Base-by-base conservation (phyloP, 92 coral and sea anemone species). In the Phenganax marumi region DNA sequence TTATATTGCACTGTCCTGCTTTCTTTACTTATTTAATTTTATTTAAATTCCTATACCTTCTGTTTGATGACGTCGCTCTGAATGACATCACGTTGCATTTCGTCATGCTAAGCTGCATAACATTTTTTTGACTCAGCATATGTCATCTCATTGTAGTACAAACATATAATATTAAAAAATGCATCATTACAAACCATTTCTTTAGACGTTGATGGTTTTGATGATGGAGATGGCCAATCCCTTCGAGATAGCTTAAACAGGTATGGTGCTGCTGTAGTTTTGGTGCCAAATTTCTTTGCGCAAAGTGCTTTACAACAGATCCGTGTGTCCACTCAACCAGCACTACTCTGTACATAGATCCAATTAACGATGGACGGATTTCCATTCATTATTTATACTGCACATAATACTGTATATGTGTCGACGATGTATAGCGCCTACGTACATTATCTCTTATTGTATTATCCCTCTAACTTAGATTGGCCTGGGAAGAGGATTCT, bases 401-500 rank as follows among this genome's bases (percentile, higher is more conserved):
- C 58, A 24, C 10, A 26, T 33, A 53, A 74, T 48, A 74, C 26
- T 22, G 24, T 46, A 16, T 50, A 11, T n/a, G n/a, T n/a, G n/a
- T n/a, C n/a, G n/a, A n/a, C n/a, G 58, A 24, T 19, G 26, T 23
- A 70, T 76, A 18, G 13, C 60, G 52, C 24, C 33, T 50, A 54
- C 24, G 18, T 50, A 54, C 52, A 54, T 12, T 49, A 21, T 49
- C 24, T 84, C 2, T 33, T 33, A 33, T 33, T 33, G n/a, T 33
- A 33, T 33, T 33, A 33, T 33, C 3, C 43, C 43, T 33, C 43
- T 33, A 33, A 66, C 49, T 43, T 50, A 92, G 99, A 83, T 80
- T 96, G 66, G 90, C 99, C 0, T 96, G 99, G 99, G 99, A 96
- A 81, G 99, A 96, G 82, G 99, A 95, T n/a, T 92, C 98, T 0